A percentile compares a stretch with the other conserved stretches of the same genome.
phyloP scores from a whole-genome alignment of 2,113 vertebrate species.

The Oryctolagus cuniculus region DNA sequence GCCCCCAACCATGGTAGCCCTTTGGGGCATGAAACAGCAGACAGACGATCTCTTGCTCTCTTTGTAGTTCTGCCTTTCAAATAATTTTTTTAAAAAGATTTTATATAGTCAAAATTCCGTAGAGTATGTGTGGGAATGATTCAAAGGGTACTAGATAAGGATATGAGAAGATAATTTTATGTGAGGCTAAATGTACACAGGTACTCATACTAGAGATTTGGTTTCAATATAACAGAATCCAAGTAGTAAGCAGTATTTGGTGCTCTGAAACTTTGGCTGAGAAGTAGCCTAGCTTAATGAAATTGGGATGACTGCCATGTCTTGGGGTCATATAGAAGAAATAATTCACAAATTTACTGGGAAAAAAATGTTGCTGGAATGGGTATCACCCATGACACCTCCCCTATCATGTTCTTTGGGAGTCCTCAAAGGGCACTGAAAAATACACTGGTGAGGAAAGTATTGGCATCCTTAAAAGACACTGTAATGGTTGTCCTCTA shows the following conservation, averaged over 20 bases:
- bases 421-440: not conserved
- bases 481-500: not conserved
- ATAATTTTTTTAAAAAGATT: not conserved
- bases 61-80: too few relatives aligned
- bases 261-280: slow-evolving; percentile 2
- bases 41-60: too few relatives aligned
- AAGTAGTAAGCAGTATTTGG: not conserved
- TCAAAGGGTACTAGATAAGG: not conserved
- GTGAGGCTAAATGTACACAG: not conserved
- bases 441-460: not conserved
- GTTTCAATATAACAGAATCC: not conserved
- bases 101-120: not conserved
- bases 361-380: not conserved
- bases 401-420: not conserved
- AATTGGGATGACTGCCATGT: not conserved
- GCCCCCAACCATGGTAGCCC: too few relatives aligned
- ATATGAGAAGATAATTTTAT: slow-evolving; percentile 22
- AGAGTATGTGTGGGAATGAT: not conserved
- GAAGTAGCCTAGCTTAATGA: not conserved
- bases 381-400: not conserved
- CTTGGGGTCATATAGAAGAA: not conserved
- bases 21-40: too few relatives aligned
- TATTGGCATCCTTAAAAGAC: not conserved
- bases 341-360: not conserved
- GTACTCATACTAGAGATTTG: not conserved